Evolutionary conservation across 2,888 invertebrate species (phyloP).

Genomic region (Dryococelus australis): DNA sequence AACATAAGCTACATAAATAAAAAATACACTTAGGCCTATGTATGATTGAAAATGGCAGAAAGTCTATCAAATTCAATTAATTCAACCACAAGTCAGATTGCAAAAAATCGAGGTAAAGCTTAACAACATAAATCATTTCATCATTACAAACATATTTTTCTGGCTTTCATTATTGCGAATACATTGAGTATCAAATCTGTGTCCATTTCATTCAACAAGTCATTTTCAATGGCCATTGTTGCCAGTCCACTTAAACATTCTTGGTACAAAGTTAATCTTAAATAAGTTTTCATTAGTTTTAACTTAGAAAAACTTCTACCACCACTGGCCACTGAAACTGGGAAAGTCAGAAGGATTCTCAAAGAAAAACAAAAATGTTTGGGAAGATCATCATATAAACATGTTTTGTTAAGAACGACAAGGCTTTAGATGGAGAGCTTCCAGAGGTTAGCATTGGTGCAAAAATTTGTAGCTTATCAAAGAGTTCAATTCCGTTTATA

Average conservation of each 20-base stretch:
- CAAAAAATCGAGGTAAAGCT: too few relatives aligned
- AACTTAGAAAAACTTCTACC: constrained; percentile 23
- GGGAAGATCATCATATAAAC: constrained; percentile 23
- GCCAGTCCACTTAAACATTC: background rate
- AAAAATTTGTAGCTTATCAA: constrained; percentile 34
- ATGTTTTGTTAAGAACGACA: constrained; percentile 35
- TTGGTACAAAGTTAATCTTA: background rate
- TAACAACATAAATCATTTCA: background rate
- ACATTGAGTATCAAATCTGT: too few relatives aligned
- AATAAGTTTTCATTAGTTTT: constrained; percentile 20
- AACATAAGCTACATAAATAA: too few relatives aligned
- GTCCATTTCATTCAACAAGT: background rate
- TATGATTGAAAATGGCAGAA: too few relatives aligned
- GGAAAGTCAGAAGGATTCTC: constrained; percentile 26
- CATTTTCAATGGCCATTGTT: background rate
- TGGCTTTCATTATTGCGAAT: background rate
- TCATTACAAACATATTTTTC: background rate
- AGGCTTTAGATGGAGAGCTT: constrained; percentile 26
- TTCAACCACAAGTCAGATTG: background rate
- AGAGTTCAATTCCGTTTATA: constrained; percentile 31
- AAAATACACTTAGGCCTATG: too few relatives aligned
- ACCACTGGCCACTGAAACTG: constrained; percentile 32
- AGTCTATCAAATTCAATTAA: too few relatives aligned
- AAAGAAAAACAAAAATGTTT: constrained; percentile 30
- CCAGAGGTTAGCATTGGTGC: constrained; percentile 28